Base-by-base conservation (phyloP, 2,888 invertebrate species). In the Ornithoptera alexandrae region DNA sequence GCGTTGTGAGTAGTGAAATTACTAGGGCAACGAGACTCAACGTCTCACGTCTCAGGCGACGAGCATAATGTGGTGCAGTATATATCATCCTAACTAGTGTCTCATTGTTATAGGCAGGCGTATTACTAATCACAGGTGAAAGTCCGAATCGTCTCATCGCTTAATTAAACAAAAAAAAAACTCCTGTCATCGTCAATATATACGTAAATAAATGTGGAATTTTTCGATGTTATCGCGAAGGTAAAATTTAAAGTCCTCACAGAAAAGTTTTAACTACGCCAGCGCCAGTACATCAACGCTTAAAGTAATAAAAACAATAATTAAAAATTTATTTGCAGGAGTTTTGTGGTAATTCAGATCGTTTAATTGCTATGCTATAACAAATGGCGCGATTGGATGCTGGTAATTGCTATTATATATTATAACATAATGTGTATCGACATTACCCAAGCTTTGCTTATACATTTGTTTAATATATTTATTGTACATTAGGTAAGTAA, bases 301-400 rank as follows among this genome's bases (percentile, higher is more conserved):
- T 39, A 65, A 58, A 58, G 65, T 65, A 58, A 59, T 65, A 59
- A 65, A 65, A 65, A 65, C 59, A 59, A 65, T 59, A 65, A 65
- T 57, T 65, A 58, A 59, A 65, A 65, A 65, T 59, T 65, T 59
- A 65, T 50, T 59, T 59, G 58, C 39, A 46, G 2, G 24, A 12
- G 65, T 65, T 59, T 46, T 36, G 59, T 46, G 65, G 59, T 46
- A 65, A 65, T 50, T 39, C 39, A 10, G 39, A 18, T 15, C 57
- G 46, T 46, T 65, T 58, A 39, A 46, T 65, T 65, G 46, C 59
- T 42, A 46, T 39, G 42, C n/a, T n/a, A 59, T 39, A 65, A 59
- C 7, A 22, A 46, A 65, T n/a, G 22, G 39, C 18, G n/a, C 58
- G n/a, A 57, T 39, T 39, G 39, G 56, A 56, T 17, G 20, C 15